phyloP scores from a whole-genome alignment of 1,140 invertebrate genomes.

The Bicyclus anynana region DNA sequence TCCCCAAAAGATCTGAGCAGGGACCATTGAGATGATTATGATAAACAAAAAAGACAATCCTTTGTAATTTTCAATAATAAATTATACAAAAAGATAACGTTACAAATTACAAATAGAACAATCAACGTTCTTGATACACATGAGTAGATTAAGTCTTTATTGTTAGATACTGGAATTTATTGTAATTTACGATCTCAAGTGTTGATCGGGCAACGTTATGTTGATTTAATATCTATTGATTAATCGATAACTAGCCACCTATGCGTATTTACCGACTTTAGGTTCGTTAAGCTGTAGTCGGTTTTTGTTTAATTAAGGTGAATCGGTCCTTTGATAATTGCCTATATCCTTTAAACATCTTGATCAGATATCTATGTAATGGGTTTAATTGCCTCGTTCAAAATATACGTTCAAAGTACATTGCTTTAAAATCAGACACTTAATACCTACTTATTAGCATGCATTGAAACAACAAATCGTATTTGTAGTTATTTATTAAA shows the following conservation, averaged over 20 bases:
- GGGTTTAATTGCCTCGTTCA: too few relatives aligned
- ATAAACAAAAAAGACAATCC: too few relatives aligned
- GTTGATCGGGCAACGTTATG: neutral
- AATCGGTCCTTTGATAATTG: neutral
- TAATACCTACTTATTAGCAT: too few relatives aligned
- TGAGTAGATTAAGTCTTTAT: neutral
- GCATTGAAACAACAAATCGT: too few relatives aligned
- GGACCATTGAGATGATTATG: too few relatives aligned
- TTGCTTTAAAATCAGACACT: too few relatives aligned
- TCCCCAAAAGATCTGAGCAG: too few relatives aligned
- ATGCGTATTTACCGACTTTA: neutral
- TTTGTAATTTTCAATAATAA: too few relatives aligned
- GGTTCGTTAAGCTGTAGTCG: neutral
- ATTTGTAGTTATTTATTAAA: too few relatives aligned
- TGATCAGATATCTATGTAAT: neutral
- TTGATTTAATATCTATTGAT: neutral
- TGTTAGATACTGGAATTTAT: neutral
- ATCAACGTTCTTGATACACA: neutral
- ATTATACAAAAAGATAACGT: too few relatives aligned
- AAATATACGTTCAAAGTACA: too few relatives aligned
- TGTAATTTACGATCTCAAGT: neutral
- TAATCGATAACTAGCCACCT: neutral
- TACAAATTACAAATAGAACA: too few relatives aligned
- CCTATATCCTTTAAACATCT: neutral
- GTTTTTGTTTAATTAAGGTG: neutral